Evolutionary conservation across 2,888 invertebrate species (phyloP).

Genomic region (Priocnemis perturbator): DNA sequence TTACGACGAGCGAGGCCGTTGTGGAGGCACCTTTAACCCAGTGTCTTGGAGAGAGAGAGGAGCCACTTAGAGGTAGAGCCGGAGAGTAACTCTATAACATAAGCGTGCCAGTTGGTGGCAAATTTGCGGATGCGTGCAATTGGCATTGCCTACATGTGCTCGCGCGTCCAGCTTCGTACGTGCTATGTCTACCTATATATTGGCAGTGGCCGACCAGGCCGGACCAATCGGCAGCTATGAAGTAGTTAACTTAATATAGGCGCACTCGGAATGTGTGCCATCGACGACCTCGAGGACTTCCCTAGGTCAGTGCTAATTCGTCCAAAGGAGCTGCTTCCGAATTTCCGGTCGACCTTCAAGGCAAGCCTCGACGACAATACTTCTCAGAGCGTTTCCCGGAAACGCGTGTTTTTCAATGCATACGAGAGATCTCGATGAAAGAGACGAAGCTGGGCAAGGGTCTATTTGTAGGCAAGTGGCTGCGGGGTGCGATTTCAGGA

Average conservation of each 20-base stretch:
- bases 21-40: constrained; percentile 44
- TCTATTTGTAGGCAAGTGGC: no score
- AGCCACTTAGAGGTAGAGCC: constrained; percentile 43
- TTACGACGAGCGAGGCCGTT: constrained; percentile 8
- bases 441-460: no score
- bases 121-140: constrained; percentile 75
- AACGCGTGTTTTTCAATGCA: no score
- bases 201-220: constrained; percentile 29
- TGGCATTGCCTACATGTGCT: constrained; percentile 65
- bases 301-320: constrained; percentile 72
- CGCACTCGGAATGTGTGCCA: constrained; percentile 68
- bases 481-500: no score
- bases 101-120: constrained; percentile 72
- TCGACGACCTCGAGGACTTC: constrained; percentile 70
- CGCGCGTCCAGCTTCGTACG: constrained; percentile 42
- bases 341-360: constrained; percentile 55
- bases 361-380: background rate
- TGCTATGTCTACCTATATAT: constrained; percentile 46
- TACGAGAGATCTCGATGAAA: no score
- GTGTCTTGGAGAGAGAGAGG: constrained; percentile 55
- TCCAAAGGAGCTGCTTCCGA: constrained; percentile 50
- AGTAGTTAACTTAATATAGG: constrained; percentile 70
- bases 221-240: constrained; percentile 68
- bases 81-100: constrained; percentile 68
- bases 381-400: no score